Conservation (phyloP, 2,113 vertebrate genomes). For the Equus przewalskii region DNA sequence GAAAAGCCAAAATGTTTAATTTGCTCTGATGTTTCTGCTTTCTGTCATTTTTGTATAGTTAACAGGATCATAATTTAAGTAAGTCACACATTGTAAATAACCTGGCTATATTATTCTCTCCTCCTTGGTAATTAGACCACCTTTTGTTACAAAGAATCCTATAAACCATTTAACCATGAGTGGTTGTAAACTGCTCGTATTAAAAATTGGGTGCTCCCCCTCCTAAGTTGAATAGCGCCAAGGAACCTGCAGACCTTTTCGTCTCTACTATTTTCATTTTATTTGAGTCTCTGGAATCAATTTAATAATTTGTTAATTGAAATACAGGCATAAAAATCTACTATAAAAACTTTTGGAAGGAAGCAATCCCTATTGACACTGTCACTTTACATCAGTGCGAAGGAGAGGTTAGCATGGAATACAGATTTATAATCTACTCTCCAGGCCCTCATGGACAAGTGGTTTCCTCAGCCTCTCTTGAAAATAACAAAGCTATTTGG, state of each 20-base stretch:
- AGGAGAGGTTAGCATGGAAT: background rate
- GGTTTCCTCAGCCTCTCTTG: background rate
- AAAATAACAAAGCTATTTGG: background rate
- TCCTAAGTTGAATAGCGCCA: constrained; percentile 65
- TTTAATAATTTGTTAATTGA: constrained; percentile 48
- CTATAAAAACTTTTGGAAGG: constrained; percentile 25
- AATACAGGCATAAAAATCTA: constrained; percentile 36
- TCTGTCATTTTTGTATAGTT: constrained; percentile 89
- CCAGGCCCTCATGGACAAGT: background rate
- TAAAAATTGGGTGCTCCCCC: constrained; percentile 84
- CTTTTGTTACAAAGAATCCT: constrained; percentile 87
- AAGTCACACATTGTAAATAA: constrained; percentile 89
- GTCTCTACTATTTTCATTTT: constrained; percentile 34
- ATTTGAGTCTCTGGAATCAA: constrained; percentile 51
- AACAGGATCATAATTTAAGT: constrained; percentile 89
- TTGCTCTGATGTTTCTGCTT: constrained; percentile 86
- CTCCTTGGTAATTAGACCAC: constrained; percentile 86
- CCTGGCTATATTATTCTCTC: constrained; percentile 84
- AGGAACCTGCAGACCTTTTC: constrained; percentile 75
- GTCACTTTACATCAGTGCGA: background rate
- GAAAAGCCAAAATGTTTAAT: constrained; percentile 85
- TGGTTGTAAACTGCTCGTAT: constrained; percentile 87
- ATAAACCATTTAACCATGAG: constrained; percentile 87
- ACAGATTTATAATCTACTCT: background rate
- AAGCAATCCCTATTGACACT: background rate